Base-by-base conservation (phyloP, 2,888 invertebrate genomes). In the Eupithecia exiguata region DNA sequence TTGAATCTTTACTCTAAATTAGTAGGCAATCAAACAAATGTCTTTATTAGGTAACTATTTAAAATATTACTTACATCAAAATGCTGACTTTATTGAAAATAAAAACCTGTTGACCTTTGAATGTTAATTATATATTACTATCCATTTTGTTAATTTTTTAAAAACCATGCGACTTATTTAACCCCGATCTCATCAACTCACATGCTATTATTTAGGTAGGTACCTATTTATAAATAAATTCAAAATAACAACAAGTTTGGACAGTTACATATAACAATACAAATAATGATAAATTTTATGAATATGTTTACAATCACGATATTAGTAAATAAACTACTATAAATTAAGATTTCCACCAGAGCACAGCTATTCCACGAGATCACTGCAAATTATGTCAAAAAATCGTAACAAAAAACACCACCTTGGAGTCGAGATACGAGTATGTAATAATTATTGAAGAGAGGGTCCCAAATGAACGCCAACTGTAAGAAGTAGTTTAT, bases 111-210 rank as follows among this genome's bases (percentile, higher is more conserved):
- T n/a, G n/a, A 25, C 25, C 58, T 58, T 58, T 58, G 7, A 58
- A 58, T 58, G 5, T 25, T 58, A 14, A 25, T 12, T 25, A 14
- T 10, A 58, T 25, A 14, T 25, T 21, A 62, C 30, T 35, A 62
- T 62, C 16, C 1, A 0, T 35, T 18, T 35, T 38, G n/a, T 38
- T 36, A 65, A 63, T 38, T 1, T 12, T 35, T 36, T 36, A 36
- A 35, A 35, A 35, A n/a, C 36, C 65, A 65, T 65, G 65, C 65
- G n/a, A n/a, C 16, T 35, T 6, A 38, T 38, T 65, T 65, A 36
- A 65, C 65, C 65, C 63, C 18, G 0, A 63, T 10, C n/a, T 65
- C 21, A 21, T 38, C 38, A 65, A 62, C 16, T 36, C 36, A 10
- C 65, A 65, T 65, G 65, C 65, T 18, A 62, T 62, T 62, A 3